Evolutionary conservation across 1,140 invertebrate species (phyloP), one percentile per base, ranked within the genome.

Genomic region (Drosophila yakuba): DNA sequence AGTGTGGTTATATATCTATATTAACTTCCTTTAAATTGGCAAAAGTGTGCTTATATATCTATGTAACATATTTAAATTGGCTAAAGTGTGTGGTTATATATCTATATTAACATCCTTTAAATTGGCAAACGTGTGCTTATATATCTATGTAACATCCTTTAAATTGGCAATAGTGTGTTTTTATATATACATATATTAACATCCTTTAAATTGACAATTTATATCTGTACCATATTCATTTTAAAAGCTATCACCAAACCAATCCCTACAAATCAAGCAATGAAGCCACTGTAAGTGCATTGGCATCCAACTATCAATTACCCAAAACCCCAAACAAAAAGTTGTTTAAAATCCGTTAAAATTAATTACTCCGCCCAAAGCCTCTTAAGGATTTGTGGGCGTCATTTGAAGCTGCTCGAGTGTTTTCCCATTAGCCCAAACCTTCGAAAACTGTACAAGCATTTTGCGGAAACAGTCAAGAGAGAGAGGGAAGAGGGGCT

Each of bases 371-470:
- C 48, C 48, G 48, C 51, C 17, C 1, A 57, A 47, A 57, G 43
- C 51, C 66, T 69, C 64, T 69, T 71, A 71, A 71, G 67, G 67
- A 71, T 58, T 69, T 71, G 51, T 71, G 28, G 64, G 67, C 67
- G 67, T 71, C 63, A 36, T 32, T 20, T 41, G 43, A 12, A 36
- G 36, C 45, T 39, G 64, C 60, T 67, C 67, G 43, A 71, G 67
- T 71, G 67, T 58, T 71, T 69, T 71, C 28, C 67, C 64, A 71
- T 71, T 71, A 71, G 68, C 68, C 32, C 15, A 47, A 64, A 68
- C 35, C 54, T 41, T 3, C 61, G 38, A 71, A 39, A 38, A 23
- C 48, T 41, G 25, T 48, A 20, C 14, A 20, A 45, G 39, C 32
- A 10, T 56, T 56, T 68, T 69, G 36, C 64, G 67, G 67, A 71